Base-by-base conservation (phyloP, 2,888 invertebrate species). In the Eupithecia insigniata region DNA sequence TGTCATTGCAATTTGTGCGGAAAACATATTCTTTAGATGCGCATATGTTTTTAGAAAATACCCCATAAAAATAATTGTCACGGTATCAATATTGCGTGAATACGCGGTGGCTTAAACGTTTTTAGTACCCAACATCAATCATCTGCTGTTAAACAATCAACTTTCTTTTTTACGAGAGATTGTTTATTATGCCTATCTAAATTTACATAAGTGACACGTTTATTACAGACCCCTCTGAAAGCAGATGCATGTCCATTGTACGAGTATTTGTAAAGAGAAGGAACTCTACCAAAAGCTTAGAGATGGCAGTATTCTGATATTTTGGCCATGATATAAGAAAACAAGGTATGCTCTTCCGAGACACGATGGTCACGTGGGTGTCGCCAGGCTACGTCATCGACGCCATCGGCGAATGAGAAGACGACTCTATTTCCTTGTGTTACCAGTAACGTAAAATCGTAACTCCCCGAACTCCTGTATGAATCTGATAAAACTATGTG, bases 121-220 rank as follows among this genome's bases (percentile, higher is more conserved):
- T 80, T 83, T 84, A 84, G 85, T 82, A 83, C 80, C 84, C 82
- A 79, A 79, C 84, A 85, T 84, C 86, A 86, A 86, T 87, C 87
- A 87, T 87, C 81, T 82, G 84, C 87, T 83, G 86, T 88, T 88
- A 88, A 88, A 88, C 88, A 88, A 88, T 88, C 88, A 89, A 85
- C 89, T 89, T 89, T 89, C 89, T 86, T 86, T 87, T 89, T 84
- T 84, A 84, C 82, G 79, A 82, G 78, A 69, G 75, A 77, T 78
- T 78, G 79, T 79, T 79, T 79, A 79, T 78, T 80, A 80, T 77
- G 75, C 76, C 84, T 83, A 82, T 79, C 80, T 76, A 84, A 84
- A 79, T 79, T 79, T 79, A 78, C 78, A 78, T 79, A 79, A 79
- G 78, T 79, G 79, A 79, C 79, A 79, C 77, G 73, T 77, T 77